Evolutionary conservation across 2,888 invertebrate species (phyloP).

Genomic region (Dermolepida albohirtum): DNA sequence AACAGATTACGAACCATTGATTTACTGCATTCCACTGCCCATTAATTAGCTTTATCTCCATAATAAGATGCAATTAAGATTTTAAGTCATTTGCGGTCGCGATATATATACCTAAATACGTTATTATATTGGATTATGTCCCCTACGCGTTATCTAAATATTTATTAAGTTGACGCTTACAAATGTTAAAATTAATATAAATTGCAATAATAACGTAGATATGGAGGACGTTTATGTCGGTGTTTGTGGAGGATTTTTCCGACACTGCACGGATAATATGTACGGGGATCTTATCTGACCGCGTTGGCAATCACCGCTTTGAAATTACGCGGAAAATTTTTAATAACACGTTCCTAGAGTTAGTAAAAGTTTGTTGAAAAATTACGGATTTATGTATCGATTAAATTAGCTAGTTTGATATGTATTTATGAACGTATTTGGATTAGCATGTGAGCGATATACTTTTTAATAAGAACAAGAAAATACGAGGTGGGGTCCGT

Average conservation of each 20-base stretch:
- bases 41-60: conserved; percentile 28
- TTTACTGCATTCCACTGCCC: conserved; percentile 16
- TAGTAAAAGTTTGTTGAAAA: no score
- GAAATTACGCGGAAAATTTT: conserved; percentile 9
- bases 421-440: no score
- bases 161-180: conserved; percentile 22
- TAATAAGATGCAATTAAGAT: conserved; percentile 32
- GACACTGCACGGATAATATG: no score
- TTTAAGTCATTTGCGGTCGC: conserved; percentile 13
- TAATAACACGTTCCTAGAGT: conserved; percentile 1
- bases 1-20: conserved; percentile 25
- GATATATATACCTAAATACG: background rate
- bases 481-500: no score
- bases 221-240: background rate
- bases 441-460: no score
- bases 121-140: conserved; percentile 17
- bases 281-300: background rate
- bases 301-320: conserved; percentile 3
- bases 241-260: no score
- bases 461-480: no score
- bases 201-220: conserved; percentile 25
- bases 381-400: no score
- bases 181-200: conserved; percentile 27
- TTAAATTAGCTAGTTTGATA: no score
- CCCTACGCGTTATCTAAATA: conserved; percentile 18